phyloP scores from a whole-genome alignment of 2,113 vertebrate genomes.

The Pteruthius melanotis region DNA sequence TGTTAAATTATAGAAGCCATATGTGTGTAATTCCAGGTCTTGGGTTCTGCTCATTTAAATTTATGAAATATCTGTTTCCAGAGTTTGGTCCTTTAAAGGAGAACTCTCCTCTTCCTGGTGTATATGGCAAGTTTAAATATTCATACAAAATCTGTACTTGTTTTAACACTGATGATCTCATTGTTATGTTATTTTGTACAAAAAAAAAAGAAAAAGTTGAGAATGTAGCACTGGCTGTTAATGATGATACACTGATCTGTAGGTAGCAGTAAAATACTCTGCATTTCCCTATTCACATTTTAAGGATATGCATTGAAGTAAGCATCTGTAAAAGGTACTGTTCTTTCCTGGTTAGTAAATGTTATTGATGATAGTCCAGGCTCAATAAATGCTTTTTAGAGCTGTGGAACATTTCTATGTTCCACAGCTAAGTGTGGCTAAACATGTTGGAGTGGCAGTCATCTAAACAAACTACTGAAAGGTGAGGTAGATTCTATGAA shows the following conservation, averaged over 20 bases:
- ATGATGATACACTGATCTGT: background rate
- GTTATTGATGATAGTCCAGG: background rate
- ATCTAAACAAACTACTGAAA: background rate
- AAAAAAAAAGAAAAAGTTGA: background rate
- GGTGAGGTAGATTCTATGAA: constrained; percentile 8
- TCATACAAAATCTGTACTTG: background rate
- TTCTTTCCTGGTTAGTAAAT: background rate
- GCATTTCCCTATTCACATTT: background rate
- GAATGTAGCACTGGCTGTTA: background rate
- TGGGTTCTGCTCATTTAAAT: background rate
- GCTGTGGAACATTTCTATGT: background rate
- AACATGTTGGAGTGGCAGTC: background rate
- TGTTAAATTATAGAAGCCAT: background rate
- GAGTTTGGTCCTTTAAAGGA: background rate
- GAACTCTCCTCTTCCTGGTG: background rate
- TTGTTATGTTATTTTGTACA: background rate
- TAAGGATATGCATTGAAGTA: background rate
- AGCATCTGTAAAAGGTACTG: background rate
- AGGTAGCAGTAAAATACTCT: background rate
- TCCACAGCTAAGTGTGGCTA: constrained; percentile 5
- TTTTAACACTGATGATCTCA: background rate
- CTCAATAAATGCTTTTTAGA: background rate
- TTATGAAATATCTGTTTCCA: background rate
- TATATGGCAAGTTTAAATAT: background rate
- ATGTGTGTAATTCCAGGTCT: background rate